Conservation (phyloP, 2,888 invertebrate species). For the Tortrix viridana region DNA sequence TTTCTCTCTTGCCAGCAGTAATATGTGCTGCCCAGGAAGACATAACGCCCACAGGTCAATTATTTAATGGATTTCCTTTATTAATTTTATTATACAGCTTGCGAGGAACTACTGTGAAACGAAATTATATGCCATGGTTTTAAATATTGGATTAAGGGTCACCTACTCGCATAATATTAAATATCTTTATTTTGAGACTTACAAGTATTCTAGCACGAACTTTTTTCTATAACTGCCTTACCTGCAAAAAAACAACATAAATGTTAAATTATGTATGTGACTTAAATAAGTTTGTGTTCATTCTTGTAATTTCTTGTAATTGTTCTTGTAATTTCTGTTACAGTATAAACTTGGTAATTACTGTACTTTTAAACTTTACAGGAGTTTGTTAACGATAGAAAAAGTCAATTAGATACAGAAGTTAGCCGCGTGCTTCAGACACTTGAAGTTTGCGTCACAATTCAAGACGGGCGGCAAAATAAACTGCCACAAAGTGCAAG, state of each 20-base stretch:
- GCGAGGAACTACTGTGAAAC: background rate
- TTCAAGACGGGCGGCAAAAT: conserved; percentile 19
- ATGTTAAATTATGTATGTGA: no score
- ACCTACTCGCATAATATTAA: background rate
- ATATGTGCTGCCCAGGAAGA: conserved; percentile 37
- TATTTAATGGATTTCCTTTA: conserved; percentile 11
- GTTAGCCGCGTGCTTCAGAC: conserved; percentile 21
- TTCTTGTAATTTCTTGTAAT: no score
- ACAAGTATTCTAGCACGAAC: background rate
- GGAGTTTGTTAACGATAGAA: conserved; percentile 21
- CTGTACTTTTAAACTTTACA: conserved; percentile 10
- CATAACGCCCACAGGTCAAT: conserved; percentile 39
- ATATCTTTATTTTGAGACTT: background rate
- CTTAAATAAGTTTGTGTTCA: background rate
- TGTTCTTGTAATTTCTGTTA: conserved; percentile 2
- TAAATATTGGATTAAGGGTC: background rate
- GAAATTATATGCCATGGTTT: background rate
- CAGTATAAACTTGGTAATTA: conserved; percentile 24
- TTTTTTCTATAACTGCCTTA: conserved; percentile 36
- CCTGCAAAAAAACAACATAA: conserved; percentile 40
- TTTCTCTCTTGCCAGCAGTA: conserved; percentile 47
- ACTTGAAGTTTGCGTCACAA: conserved; percentile 23
- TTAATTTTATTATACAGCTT: background rate
- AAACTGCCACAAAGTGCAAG: conserved; percentile 19
- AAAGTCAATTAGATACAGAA: conserved; percentile 37